Base-by-base conservation (phyloP, 2,888 invertebrate species). In the Eupithecia dodoneata region DNA sequence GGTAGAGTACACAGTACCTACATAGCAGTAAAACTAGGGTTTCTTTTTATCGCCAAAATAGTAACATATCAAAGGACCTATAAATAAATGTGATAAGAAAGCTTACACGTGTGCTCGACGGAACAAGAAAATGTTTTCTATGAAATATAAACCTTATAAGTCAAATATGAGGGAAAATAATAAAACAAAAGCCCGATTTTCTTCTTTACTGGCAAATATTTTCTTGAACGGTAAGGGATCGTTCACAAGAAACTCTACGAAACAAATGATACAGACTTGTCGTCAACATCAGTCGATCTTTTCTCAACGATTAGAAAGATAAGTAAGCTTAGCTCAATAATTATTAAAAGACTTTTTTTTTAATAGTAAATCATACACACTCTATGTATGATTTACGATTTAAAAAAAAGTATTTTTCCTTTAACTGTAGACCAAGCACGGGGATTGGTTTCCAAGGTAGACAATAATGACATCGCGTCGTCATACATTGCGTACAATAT, bases 121-220 rank as follows among this genome's bases (percentile, higher is more conserved):
- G 59, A 18, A 18, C 15, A 69, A 42, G 30, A 49, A 69, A 45
- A 44, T 67, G 13, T 41, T 65, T 74, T 63, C 63, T 63, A 63
- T 63, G 69, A 74, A 72, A 67, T 76, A 63, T 42, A 76, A 45
- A 65, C 30, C 72, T 71, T 45, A 76, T 76, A 78, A 72, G 71
- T 76, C 67, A 74, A 72, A 79, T 71, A 69, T 41, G 70, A 77
- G 75, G 65, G 76, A 80, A 80, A 81, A 82, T 80, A 82, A 82
- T 82, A 82, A 81, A 81, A 81, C 77, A 80, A 79, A 78, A 77
- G 80, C 75, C 55, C 76, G 81, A 80, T 78, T 81, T 76, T 77
- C 66, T 66, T 66, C 42, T 63, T 63, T 63, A 30, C 63, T 30
- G 10, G 63, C 63, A 30, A 63, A 63, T 63, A 63, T 63, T 30